Evolutionary conservation across 2,113 vertebrate genomes (phyloP).

Genomic region (Petromus typicus): DNA sequence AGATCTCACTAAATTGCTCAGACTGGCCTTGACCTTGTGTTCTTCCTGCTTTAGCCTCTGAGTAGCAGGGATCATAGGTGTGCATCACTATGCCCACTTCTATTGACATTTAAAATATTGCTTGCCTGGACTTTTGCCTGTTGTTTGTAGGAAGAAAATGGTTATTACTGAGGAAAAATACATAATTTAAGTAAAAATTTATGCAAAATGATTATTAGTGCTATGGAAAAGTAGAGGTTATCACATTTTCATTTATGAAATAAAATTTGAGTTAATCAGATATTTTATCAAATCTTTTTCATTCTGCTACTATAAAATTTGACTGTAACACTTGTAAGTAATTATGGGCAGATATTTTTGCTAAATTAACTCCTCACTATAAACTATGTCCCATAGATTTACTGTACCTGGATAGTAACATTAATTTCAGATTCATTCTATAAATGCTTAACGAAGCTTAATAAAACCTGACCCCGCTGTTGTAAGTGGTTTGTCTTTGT

Average conservation of each 20-base stretch:
- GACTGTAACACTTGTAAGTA: conserved; percentile 29
- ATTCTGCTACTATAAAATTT: conserved; percentile 12
- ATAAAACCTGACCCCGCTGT: background rate
- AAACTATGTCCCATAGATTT: conserved; percentile 18
- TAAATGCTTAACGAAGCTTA: background rate
- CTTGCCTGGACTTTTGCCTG: background rate
- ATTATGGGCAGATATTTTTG: background rate
- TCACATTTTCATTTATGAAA: conserved; percentile 47
- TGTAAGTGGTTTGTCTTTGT: background rate
- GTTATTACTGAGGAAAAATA: conserved; percentile 10
- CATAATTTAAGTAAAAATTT: conserved; percentile 24
- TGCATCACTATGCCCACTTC: background rate
- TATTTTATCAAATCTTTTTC: conserved; percentile 49
- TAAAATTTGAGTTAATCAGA: background rate
- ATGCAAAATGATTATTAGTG: conserved; percentile 48
- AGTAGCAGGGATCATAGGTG: background rate
- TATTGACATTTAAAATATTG: conserved; percentile 21
- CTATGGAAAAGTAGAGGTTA: conserved; percentile 24
- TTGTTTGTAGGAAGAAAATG: conserved; percentile 33
- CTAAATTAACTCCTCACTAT: conserved; percentile 24
- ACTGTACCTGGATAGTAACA: background rate
- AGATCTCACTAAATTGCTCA: background rate
- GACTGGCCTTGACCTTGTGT: background rate
- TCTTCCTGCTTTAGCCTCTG: background rate
- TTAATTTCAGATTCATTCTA: conserved; percentile 25